Conservation (phyloP, 2,113 vertebrate genomes). For the Peucedramus taeniatus region DNA sequence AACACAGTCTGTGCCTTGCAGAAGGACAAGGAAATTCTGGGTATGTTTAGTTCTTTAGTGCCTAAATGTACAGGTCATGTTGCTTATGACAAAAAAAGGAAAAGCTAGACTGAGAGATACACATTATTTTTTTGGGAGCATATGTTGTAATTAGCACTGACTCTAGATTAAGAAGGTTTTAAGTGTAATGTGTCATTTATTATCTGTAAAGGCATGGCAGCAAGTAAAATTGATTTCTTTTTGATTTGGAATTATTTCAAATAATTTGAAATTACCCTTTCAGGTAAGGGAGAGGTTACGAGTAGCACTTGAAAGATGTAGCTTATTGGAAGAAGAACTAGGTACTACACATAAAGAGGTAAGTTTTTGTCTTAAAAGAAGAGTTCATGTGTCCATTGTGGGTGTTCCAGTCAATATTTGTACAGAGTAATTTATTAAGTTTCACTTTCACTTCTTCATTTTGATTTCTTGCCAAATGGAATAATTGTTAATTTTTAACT, state of each 20-base stretch:
- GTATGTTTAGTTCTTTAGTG: background rate
- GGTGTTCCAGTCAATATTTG: background rate
- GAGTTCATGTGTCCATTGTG: background rate
- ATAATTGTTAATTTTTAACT: background rate
- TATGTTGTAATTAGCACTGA: background rate
- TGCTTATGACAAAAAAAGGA: background rate
- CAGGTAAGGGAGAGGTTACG: conserved; percentile 93
- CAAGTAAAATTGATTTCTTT: background rate
- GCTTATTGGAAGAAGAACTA: conserved; percentile 90
- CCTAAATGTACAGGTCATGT: background rate
- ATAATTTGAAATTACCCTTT: background rate
- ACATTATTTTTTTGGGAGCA: background rate
- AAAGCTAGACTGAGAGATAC: background rate
- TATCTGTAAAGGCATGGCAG: background rate
- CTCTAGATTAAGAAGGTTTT: background rate
- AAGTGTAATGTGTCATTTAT: background rate
- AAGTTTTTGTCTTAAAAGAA: background rate
- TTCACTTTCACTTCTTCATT: background rate
- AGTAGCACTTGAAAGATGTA: conserved; percentile 94
- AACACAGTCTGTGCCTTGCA: background rate
- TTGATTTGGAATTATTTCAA: background rate
- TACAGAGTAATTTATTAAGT: background rate
- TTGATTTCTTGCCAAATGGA: background rate
- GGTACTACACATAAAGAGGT: conserved; percentile 94
- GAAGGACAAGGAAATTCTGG: background rate